Base-by-base conservation (phyloP, 2,888 invertebrate genomes). In the Pyrgus malvae region DNA sequence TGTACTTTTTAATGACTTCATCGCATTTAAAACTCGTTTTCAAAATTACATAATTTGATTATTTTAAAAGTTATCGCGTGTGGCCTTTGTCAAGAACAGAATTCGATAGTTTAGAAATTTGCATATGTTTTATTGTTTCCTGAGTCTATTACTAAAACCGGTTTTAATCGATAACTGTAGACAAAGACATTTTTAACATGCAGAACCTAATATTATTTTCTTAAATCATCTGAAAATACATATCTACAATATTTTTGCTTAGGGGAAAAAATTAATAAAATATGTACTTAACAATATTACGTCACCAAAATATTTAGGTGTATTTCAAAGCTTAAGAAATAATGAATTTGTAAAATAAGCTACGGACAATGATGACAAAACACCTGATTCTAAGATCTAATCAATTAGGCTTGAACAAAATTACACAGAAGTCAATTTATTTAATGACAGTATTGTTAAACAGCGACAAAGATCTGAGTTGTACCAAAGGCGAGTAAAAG, bases 91-190 rank as follows among this genome's bases (percentile, higher is more conserved):
- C 35, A 23, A 35, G 33, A 29, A 17, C 8, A 1, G 35, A 42
- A 35, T 25, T 33, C 42, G 33, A 42, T 27, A 49, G 49, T 31
- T 49, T 25, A 11, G 25, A 12, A 41, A 50, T 50, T 50, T 50
- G 42, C 50, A 16, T 35, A 35, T 2, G 27, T 17, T 45, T 50
- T 42, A 42, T 50, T 42, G 41, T 49, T 49, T 49, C 41, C 41
- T 49, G 27, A 14, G 16, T 29, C 21, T 45, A 19, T 38, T 12
- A 38, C 1, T 14, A 23, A 17, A 50, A 50, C 50, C 33, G 33
- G 50, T 50, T 48, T 38, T 3, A 17, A 17, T 44, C 3, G n/a
- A 44, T 29, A 29, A n/a, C 11, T 25, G 23, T 17, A n/a, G 37
- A 37, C 19, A 37, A 17, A 37, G 16, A 37, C 27, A 27, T n/a